Base-by-base conservation (phyloP, 2,888 invertebrate species). In the Holacanthella duospinosa region DNA sequence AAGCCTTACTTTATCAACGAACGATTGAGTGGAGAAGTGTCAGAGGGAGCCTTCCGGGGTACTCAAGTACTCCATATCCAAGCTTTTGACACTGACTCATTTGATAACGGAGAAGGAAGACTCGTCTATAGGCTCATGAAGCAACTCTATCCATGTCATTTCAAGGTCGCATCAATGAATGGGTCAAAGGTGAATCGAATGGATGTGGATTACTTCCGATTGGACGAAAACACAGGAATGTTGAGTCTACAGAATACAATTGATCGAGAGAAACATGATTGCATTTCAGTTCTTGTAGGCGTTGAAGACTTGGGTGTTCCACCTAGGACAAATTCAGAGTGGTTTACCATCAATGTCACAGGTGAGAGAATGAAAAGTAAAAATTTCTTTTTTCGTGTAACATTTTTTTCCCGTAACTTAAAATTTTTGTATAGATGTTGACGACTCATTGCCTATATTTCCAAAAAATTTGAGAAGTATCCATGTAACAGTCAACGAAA, bases 281-380 rank as follows among this genome's bases (percentile, higher is more conserved):
- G 82, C 43, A 90, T 89, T 75, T 86, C 86, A n/a, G 79, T 92
- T 61, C 84, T 89, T 12, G 77, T 91, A 2, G 82, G 86, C n/a
- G 89, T 88, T 3, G 82, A 85, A 53, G 91, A 92, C 75, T 81
- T 84, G 64, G 91, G 91, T 0, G 82, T 83, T 55, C 89, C 89
- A 0, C 84, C 86, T 16, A 88, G 89, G 66, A 69, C 67, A n/a
- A 68, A 72, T 26, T 66, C 70, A 1, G 66, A 68, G 43, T 72
- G 71, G 66, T 72, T 68, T 58, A 70, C 71, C 43, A 63, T 72
- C 1, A 59, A 60, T 27, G 66, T 72, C 12, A 59, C 61, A 26
- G 48, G 48, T 48, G n/a, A 48, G 12, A 4, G 21, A 48, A 48
- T 9, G 6, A 36, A 36, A 36, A 36, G 9, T 36, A 16, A 36